Percentiles rank a stretch among this genome's conserved stretches.
Evolutionary conservation across 2,797 vertebrate genomes (phyloP).

Genomic region (Pseudopleuronectes americanus): DNA sequence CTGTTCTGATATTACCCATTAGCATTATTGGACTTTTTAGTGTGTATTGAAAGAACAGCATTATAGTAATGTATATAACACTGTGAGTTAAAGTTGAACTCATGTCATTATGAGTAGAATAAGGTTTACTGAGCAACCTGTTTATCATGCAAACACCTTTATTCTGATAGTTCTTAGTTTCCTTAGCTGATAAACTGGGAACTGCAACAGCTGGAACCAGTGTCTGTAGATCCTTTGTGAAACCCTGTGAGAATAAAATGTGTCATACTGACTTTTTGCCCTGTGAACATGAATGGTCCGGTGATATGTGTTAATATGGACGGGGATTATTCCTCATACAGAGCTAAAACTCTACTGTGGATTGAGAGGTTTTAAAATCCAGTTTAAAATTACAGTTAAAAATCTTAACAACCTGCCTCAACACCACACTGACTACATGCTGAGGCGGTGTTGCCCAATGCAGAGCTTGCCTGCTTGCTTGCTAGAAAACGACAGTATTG

Average conservation of each 20-base stretch:
- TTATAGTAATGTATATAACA: neutral
- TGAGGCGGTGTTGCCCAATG: slow-evolving; percentile 19
- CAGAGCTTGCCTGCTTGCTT: slow-evolving; percentile 7
- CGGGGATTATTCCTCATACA: no score
- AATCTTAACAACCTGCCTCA: neutral
- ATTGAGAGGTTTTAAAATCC: no score
- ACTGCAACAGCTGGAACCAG: neutral
- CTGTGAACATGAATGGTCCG: no score
- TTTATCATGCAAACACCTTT: neutral
- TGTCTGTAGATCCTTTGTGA: neutral
- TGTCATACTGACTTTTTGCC: neutral
- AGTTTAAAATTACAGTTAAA: neutral
- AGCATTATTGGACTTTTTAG: neutral
- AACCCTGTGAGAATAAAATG: neutral
- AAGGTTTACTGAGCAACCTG: neutral
- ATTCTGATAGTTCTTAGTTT: neutral
- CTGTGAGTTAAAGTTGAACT: neutral
- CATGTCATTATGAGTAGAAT: neutral
- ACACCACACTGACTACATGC: slow-evolving; percentile 7
- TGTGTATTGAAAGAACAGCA: neutral
- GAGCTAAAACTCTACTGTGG: no score
- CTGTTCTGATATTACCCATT: neutral
- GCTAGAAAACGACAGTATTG: neutral
- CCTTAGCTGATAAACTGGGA: neutral
- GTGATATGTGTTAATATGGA: no score